Evolutionary conservation across 2,113 vertebrate genomes (phyloP).

Genomic region (Chaetodon trifascialis): DNA sequence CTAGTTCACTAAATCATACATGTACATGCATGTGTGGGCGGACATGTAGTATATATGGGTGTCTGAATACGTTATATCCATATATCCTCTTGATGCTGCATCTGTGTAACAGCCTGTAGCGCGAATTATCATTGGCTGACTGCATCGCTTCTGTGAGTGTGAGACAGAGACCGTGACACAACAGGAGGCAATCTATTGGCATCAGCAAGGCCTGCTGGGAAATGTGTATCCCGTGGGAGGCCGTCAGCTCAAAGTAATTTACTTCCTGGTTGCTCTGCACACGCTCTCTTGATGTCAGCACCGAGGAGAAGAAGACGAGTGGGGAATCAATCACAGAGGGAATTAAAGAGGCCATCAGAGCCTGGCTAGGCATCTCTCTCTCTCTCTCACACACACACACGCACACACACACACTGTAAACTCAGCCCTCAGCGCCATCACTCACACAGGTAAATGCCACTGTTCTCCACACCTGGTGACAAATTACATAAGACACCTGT

Average conservation of each 20-base stretch:
- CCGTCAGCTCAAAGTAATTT: slow-evolving; percentile 71
- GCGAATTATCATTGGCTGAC: not conserved
- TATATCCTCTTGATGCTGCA: slow-evolving; percentile 4
- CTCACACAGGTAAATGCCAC: slow-evolving; percentile 33
- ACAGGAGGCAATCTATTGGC: slow-evolving; percentile 37
- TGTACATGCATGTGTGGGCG: not conserved
- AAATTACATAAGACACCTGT: slow-evolving; percentile 44
- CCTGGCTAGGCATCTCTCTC: not conserved
- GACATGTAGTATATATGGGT: not conserved
- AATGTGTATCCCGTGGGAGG: slow-evolving; percentile 57
- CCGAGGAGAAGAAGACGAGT: slow-evolving; percentile 46
- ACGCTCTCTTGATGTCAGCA: slow-evolving; percentile 29
- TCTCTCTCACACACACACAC: not conserved
- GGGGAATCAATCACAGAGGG: slow-evolving; percentile 67
- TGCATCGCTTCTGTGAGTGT: not conserved
- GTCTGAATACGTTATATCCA: slow-evolving; percentile 33
- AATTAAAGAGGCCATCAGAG: slow-evolving; percentile 55
- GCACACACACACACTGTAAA: not conserved
- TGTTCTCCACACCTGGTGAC: slow-evolving; percentile 32
- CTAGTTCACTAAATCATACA: slow-evolving; percentile 30
- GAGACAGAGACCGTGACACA: slow-evolving; percentile 30
- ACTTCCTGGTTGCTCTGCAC: slow-evolving; percentile 71
- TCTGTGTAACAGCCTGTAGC: not conserved
- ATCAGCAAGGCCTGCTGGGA: slow-evolving; percentile 56
- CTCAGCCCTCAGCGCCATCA: slow-evolving; percentile 15